These are phyloP conservation scores for Oenanthe oenanthe DNA, from an alignment of 2,113 vertebrate genomes.

Conservation along the genomic window DNA sequence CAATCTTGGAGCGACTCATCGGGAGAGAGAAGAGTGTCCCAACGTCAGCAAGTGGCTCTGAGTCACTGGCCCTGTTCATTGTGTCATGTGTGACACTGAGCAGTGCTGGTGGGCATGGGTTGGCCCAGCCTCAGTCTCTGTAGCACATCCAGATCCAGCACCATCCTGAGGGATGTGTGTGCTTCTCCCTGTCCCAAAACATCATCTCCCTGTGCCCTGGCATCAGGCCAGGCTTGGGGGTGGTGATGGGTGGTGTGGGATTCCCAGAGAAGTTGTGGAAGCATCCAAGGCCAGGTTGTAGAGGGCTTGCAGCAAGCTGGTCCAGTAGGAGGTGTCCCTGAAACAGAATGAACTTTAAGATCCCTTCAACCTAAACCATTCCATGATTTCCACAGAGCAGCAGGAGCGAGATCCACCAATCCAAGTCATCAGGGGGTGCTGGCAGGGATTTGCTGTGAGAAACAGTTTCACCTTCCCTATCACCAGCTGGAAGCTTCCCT, in stretches of 20 bases:
- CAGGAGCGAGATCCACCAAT: neutral
- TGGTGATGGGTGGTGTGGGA: neutral
- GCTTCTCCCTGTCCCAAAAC: neutral
- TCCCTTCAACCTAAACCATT: neutral
- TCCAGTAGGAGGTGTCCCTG: neutral
- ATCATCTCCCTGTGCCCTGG: neutral
- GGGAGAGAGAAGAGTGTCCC: neutral
- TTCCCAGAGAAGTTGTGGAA: neutral
- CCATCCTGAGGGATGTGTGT: rapidly evolving
- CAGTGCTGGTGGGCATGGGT: rapidly evolving
- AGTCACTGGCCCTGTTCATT: neutral
- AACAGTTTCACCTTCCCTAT: neutral
- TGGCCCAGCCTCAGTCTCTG: neutral
- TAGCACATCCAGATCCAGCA: rapidly evolving
- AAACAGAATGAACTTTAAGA: neutral
- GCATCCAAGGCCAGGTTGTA: neutral
- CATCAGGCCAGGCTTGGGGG: rapidly evolving
- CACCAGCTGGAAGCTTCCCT: neutral
- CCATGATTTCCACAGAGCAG: neutral
- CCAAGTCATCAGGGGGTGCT: neutral
- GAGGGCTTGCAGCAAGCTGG: neutral
- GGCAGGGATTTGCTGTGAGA: neutral
- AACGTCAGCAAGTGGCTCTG: slow-evolving; percentile 43
- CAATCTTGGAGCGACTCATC: neutral
- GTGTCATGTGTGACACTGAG: neutral